A percentile compares a stretch with the other conserved stretches of the same genome.
phyloP scores from a whole-genome alignment of 2,888 invertebrate species.

The Eubasilissa splendida region DNA sequence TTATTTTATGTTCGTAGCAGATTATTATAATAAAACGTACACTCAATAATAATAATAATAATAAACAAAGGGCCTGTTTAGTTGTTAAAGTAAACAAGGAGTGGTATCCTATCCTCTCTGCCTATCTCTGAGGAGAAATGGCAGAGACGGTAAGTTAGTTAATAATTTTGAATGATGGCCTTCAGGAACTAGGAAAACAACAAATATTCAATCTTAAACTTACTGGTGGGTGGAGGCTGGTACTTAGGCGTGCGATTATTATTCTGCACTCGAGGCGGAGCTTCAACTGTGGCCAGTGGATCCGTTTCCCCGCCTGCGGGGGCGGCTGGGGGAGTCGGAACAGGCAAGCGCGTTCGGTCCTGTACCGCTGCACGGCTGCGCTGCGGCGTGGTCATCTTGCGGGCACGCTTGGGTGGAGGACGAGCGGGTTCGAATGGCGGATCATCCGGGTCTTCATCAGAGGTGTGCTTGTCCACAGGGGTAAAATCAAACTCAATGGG shows the following conservation, averaged over 20 bases:
- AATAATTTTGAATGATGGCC: no score
- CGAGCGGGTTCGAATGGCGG: slow-evolving; percentile 3
- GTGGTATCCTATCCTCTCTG: no score
- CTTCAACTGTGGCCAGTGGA: neutral
- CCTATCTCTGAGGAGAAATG: no score
- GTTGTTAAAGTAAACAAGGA: no score
- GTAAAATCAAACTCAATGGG: slow-evolving; percentile 50
- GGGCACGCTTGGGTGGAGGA: slow-evolving; percentile 24
- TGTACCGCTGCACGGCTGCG: slow-evolving; percentile 20
- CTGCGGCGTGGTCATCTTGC: slow-evolving; percentile 46
- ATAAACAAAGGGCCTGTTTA: no score
- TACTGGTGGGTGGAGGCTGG: slow-evolving; percentile 26
- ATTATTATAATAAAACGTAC: no score
- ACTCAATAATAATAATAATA: no score
- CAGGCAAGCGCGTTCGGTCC: neutral
- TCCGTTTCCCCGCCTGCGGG: neutral
- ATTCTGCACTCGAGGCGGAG: neutral
- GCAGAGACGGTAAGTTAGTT: no score
- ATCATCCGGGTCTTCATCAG: slow-evolving; percentile 5
- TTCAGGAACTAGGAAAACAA: no score
- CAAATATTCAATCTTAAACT: neutral
- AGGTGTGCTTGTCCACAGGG: slow-evolving; percentile 2
- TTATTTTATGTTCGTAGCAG: no score
- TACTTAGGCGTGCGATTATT: slow-evolving; percentile 7
- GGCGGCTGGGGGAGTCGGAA: neutral